phyloP scores from a whole-genome alignment of 2,888 invertebrate genomes.

The Tachina fera region DNA sequence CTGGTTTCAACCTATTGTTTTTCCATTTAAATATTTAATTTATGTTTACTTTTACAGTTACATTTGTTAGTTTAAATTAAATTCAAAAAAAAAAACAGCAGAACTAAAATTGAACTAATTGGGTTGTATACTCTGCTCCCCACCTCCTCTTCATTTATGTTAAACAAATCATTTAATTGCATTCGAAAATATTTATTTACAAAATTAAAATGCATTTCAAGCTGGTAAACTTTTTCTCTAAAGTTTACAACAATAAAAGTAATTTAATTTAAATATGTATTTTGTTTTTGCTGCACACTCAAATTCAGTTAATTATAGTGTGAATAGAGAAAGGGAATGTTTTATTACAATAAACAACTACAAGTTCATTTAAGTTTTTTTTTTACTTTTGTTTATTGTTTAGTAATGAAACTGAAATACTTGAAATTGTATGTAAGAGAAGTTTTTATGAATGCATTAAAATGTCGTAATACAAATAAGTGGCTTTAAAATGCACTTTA shows the following conservation, averaged over 20 bases:
- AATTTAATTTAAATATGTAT: constrained; percentile 43
- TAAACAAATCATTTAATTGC: constrained; percentile 56
- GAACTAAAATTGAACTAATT: neutral
- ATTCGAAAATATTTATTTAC: constrained; percentile 59
- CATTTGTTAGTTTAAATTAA: constrained; percentile 37
- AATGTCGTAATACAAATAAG: neutral
- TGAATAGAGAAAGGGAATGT: constrained; percentile 2
- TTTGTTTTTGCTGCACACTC: constrained; percentile 23
- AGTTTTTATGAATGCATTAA: constrained; percentile 13
- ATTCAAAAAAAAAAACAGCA: constrained; percentile 1
- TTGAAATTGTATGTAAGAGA: constrained; percentile 20
- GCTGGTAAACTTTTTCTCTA: constrained; percentile 28
- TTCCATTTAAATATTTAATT: constrained; percentile 44
- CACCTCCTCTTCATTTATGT: neutral
- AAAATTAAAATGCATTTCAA: constrained; percentile 51
- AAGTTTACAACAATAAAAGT: constrained; percentile 32
- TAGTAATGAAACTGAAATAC: constrained; percentile 1
- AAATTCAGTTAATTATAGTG: constrained; percentile 52
- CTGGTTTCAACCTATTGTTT: no score
- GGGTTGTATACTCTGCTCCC: neutral
- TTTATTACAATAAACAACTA: neutral
- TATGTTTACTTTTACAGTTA: constrained; percentile 12
- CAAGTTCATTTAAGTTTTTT: constrained; percentile 18
- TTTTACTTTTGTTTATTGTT: neutral
- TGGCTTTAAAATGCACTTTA: neutral